Evolutionary conservation across 2,888 invertebrate species (phyloP), one percentile per base, ranked within the genome.

Genomic region (Calliphora vomitoria): DNA sequence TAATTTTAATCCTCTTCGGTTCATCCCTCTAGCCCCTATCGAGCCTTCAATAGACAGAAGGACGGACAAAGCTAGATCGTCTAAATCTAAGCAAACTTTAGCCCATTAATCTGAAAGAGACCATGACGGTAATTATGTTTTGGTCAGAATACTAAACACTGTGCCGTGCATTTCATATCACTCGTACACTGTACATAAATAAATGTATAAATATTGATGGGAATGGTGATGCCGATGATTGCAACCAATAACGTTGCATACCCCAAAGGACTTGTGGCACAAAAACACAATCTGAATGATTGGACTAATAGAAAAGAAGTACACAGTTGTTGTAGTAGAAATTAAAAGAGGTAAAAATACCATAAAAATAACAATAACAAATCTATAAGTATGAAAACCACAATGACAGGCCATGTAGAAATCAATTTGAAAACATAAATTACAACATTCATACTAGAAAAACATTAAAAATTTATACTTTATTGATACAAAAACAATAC

Each of bases 401-500:
- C 76, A 75, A 81, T 76, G 80, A 81, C 83, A 80, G 66, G 60
- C 66, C 55, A 72, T 76, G 50, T 58, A 76, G 72, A 87, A 87
- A 83, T 81, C 83, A 87, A 80, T 83, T 87, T 76, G 18, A 68
- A 81, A 84, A 81, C 25, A 87, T 87, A 87, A 81, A 83, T 84
- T 81, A 62, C 72, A 76, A 76, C 60, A 76, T 20, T 66, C 64
- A 20, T 38, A 76, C 66, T 55, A 71, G 71, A 87, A 72, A 68
- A 76, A 44, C 66, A 87, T 87, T 83, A 83, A 87, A 81, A 87
- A 87, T 83, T 50, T 76, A 87, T 84, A 87, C 41, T 80, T 87
- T 83, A 84, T 81, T 87, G 72, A 81, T 81, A 60, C 81, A 75
- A 82, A 15, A 75, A 68, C 20, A 75, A 58, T 44, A 64, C 64